Conservation (phyloP, 2,113 vertebrate genomes). For the Capra hircus region DNA sequence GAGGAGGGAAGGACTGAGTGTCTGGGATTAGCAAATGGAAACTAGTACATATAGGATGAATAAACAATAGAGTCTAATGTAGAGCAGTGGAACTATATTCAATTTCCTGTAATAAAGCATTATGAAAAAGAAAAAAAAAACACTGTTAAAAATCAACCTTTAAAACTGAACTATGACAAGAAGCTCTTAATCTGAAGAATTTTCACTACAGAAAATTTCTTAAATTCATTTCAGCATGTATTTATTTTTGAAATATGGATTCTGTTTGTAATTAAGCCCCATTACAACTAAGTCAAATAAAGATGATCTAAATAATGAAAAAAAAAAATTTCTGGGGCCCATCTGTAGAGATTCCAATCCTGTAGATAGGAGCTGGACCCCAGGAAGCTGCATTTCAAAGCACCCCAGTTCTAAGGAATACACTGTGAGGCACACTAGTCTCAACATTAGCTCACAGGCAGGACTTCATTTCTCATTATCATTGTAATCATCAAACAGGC, state of each 20-base stretch:
- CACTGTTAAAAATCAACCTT: not conserved
- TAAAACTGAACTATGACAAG: not conserved
- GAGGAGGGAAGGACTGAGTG: not conserved
- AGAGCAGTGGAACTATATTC: not conserved
- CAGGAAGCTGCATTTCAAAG: not conserved
- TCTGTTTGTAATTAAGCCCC: not conserved
- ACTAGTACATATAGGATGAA: not conserved
- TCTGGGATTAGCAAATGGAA: not conserved
- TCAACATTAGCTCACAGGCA: not conserved
- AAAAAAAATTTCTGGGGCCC: not conserved
- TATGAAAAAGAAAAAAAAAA: not conserved
- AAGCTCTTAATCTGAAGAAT: not conserved
- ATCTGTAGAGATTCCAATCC: not conserved
- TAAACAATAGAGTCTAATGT: not conserved
- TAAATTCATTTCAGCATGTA: not conserved
- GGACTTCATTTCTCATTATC: not conserved
- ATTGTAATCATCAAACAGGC: not conserved
- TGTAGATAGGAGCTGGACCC: not conserved
- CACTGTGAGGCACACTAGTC: not conserved
- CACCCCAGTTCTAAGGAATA: not conserved
- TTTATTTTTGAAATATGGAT: not conserved
- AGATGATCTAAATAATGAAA: not conserved
- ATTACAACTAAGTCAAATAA: not conserved
- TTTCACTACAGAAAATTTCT: not conserved
- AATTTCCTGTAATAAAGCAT: not conserved